Evolutionary conservation across 2,888 invertebrate species (phyloP).

Genomic region (Drosophila nr. perissopoda): DNA sequence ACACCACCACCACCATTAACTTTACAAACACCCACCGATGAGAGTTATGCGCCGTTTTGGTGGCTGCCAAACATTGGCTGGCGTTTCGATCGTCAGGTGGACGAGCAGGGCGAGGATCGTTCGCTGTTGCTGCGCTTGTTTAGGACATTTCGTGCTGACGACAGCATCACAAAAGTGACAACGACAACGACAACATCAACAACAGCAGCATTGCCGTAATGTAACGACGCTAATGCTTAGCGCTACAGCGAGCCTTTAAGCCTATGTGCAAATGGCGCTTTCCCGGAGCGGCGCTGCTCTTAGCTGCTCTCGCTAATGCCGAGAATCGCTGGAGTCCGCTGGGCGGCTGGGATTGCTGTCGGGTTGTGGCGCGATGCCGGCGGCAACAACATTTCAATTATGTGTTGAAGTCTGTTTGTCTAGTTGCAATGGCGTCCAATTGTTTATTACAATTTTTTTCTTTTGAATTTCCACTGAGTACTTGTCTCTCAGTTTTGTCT

Average conservation of each 20-base stretch:
- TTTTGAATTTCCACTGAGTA: background rate
- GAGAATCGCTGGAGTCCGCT: slow-evolving; percentile 49
- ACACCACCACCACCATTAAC: slow-evolving; percentile 40
- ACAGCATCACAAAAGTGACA: slow-evolving; percentile 20
- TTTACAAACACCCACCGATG: slow-evolving; percentile 34
- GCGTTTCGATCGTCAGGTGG: slow-evolving; percentile 77
- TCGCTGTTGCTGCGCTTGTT: slow-evolving; percentile 82
- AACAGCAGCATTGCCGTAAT: slow-evolving; percentile 22
- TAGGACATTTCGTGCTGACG: slow-evolving; percentile 57
- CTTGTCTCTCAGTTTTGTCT: slow-evolving; percentile 1
- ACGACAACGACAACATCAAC: background rate
- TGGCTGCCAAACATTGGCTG: slow-evolving; percentile 83
- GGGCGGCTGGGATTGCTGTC: slow-evolving; percentile 19
- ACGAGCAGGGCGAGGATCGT: slow-evolving; percentile 66
- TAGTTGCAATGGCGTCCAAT: slow-evolving; percentile 50
- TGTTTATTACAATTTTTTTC: background rate
- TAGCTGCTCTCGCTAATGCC: slow-evolving; percentile 41
- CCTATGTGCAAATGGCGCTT: slow-evolving; percentile 10
- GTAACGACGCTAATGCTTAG: slow-evolving; percentile 22
- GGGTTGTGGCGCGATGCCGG: slow-evolving; percentile 31
- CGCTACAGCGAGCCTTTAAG: slow-evolving; percentile 7
- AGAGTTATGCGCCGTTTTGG: slow-evolving; percentile 79
- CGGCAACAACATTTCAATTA: slow-evolving; percentile 63
- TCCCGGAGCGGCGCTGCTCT: slow-evolving; percentile 22
- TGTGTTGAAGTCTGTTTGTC: slow-evolving; percentile 57